Conservation (phyloP, 53 echinoderm and acorn worm genomes). For the Astropecten irregularis region DNA sequence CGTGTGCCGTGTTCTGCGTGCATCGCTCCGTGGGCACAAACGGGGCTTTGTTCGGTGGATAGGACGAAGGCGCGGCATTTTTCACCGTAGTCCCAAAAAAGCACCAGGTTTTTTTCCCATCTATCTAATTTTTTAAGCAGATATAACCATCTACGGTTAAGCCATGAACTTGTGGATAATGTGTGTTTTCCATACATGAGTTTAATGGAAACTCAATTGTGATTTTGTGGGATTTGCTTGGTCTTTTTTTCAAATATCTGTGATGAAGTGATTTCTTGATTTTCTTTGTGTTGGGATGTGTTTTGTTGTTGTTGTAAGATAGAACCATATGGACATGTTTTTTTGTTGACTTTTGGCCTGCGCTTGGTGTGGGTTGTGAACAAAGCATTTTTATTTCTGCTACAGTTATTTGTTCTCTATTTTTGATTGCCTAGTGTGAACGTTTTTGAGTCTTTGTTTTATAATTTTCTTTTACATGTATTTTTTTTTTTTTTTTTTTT, state of each 20-base stretch:
- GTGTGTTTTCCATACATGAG: too few relatives aligned
- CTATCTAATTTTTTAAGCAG: too few relatives aligned
- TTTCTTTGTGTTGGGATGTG: too few relatives aligned
- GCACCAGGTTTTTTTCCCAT: background rate
- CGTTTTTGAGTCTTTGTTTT: background rate
- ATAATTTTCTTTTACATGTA: background rate
- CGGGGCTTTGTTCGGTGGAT: slow-evolving; percentile 43
- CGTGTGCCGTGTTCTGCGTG: slow-evolving; percentile 9
- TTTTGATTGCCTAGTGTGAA: background rate
- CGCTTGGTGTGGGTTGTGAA: too few relatives aligned
- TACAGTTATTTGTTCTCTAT: background rate
- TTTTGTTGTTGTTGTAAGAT: too few relatives aligned
- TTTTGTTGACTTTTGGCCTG: slow-evolving; percentile 30
- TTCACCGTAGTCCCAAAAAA: background rate
- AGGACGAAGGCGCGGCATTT: slow-evolving; percentile 25
- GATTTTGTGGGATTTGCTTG: too few relatives aligned
- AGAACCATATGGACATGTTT: slow-evolving; percentile 42
- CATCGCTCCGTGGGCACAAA: slow-evolving; percentile 11
- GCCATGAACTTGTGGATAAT: too few relatives aligned
- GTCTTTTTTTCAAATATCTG: too few relatives aligned
- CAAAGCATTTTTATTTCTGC: too few relatives aligned
- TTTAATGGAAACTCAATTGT: too few relatives aligned
- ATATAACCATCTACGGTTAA: too few relatives aligned
- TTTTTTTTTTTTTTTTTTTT: background rate
- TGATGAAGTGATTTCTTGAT: too few relatives aligned